Evolutionary conservation across 2,888 invertebrate species (phyloP).

Genomic region (Cheilosia scutellata): DNA sequence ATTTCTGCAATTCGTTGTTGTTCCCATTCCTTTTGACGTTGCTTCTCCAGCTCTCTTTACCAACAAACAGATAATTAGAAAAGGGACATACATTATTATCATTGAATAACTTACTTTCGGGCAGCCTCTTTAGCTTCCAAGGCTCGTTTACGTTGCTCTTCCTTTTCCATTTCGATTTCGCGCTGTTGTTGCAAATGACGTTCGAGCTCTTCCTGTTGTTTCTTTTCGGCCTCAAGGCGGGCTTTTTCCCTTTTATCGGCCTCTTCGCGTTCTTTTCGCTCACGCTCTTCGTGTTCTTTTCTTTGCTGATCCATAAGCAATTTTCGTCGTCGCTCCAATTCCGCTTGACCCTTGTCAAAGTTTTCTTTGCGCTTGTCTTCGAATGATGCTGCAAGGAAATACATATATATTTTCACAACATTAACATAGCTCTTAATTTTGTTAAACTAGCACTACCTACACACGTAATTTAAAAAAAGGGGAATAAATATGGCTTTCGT

Average conservation of each 20-base stretch:
- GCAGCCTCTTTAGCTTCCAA: constrained; percentile 92
- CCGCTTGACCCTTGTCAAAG: constrained; percentile 98
- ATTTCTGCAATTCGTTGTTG: constrained; percentile 94
- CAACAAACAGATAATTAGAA: neutral
- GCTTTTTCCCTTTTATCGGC: constrained; percentile 93
- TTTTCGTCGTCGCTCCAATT: constrained; percentile 95
- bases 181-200: constrained; percentile 91
- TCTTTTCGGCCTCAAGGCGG: constrained; percentile 89
- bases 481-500: too few relatives aligned
- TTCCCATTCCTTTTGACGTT: constrained; percentile 98
- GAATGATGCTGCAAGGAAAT: constrained; percentile 88
- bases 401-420: constrained; percentile 2
- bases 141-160: constrained; percentile 91
- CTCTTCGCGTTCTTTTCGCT: constrained; percentile 96
- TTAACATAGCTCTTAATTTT: too few relatives aligned
- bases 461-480: too few relatives aligned
- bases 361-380: constrained; percentile 99
- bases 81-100: neutral
- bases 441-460: too few relatives aligned
- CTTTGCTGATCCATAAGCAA: constrained; percentile 95
- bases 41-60: constrained; percentile 94
- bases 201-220: constrained; percentile 94
- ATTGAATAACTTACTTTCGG: constrained; percentile 84
- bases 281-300: constrained; percentile 96
- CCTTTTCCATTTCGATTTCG: constrained; percentile 89